Evolutionary conservation across 2,797 vertebrate genomes (phyloP).

Genomic region (Cyclura pinguis): DNA sequence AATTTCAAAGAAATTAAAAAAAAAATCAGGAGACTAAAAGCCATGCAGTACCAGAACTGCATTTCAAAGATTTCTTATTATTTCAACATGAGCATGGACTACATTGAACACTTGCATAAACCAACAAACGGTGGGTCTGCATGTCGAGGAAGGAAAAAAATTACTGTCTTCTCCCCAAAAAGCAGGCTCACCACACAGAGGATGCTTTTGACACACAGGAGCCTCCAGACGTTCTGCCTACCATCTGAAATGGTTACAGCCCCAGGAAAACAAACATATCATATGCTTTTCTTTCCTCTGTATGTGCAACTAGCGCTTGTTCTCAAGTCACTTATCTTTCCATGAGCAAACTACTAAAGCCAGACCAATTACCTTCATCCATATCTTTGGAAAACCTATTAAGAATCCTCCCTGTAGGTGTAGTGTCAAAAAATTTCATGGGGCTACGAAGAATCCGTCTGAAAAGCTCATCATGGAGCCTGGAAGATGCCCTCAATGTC

Average conservation of each 20-base stretch:
- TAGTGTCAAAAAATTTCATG: constrained; percentile 95
- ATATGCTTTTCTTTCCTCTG: background rate
- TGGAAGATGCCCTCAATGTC: constrained; percentile 90
- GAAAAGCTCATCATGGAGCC: constrained; percentile 91
- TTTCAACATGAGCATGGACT: background rate
- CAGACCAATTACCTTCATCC: constrained; percentile 88
- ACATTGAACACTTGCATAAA: background rate
- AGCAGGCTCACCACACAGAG: background rate
- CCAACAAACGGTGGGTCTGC: background rate
- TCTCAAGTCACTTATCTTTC: background rate
- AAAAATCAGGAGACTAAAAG: background rate
- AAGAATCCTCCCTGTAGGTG: constrained; percentile 89
- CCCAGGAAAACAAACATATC: no score
- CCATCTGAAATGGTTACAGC: background rate
- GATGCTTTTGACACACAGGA: background rate
- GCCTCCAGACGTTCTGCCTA: background rate
- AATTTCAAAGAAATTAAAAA: background rate
- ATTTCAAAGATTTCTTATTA: background rate
- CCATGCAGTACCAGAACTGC: no score
- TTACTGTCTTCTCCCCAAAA: background rate
- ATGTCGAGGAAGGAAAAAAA: no score
- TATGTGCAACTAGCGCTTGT: background rate
- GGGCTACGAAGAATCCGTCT: constrained; percentile 91
- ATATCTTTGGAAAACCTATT: constrained; percentile 94
- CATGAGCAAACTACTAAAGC: fast-evolving